Evolutionary conservation across 2,888 invertebrate genomes (phyloP), one percentile per base, ranked within the genome.

Genomic region (Eristalis arbustorum): DNA sequence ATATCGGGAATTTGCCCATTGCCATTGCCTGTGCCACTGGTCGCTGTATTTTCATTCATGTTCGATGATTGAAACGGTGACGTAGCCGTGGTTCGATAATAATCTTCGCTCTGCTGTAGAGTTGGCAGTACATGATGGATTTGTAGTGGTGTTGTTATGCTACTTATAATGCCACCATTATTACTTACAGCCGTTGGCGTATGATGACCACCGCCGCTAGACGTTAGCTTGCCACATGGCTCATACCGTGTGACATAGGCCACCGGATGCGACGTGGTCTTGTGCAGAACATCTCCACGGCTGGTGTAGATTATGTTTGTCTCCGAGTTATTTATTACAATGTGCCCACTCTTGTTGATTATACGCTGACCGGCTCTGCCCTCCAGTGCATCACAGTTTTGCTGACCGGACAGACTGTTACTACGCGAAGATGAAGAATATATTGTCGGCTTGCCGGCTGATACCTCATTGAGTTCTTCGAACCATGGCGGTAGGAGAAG

Each of bases 401-500:
- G 87, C 2, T 83, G 83, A 10, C 78, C 83, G n/a, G 75, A 66
- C 14, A 72, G 67, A 61, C 83, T 87, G 67, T 83, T 87, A 13
- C 59, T 68, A 22, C 87, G 87, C 31, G 88, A 82, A 37, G 79
- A 71, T 23, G 75, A 75, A 14, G 85, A 72, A 57, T 71, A 77
- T 42, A 73, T 59, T 69, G 49, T 18, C 6, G 75, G 73, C 56
- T 93, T 93, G 0, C 67, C 75, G 3, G 75, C 25, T 64, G 90
- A 88, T 76, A 94, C 93, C 90, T 96, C 96, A 90, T 96, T 97
- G 81, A 99, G 93, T 93, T 99, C 99, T 90, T 99, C 99, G 93
- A 96, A 97, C 99, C 99, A 99, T 0, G 99, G 99, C 18, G 98
- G 98, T 91, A 96, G 95, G 89, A 98, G 94, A 31, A 99, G 94